These are phyloP conservation scores for Halocynthia roretzi DNA, from an alignment of 23 tunicate species.

Conservation along the genomic window DNA sequence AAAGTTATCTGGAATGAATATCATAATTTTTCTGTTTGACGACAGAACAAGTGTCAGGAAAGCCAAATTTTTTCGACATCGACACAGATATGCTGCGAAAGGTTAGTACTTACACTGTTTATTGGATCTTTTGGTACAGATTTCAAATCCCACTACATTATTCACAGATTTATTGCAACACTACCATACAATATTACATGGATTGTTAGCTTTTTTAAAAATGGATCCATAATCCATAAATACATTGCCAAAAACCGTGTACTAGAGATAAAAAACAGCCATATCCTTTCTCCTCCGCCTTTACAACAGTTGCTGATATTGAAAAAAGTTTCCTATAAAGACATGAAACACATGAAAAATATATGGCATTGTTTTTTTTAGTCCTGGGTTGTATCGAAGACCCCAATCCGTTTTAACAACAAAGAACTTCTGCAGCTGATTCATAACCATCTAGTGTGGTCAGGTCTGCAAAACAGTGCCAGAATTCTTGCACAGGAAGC, in stretches of 20 bases:
- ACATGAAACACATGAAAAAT: neutral
- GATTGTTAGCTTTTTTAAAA: too few relatives aligned
- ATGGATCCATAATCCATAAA: too few relatives aligned
- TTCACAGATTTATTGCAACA: neutral
- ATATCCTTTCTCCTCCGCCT: too few relatives aligned
- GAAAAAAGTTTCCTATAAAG: too few relatives aligned
- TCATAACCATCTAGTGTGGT: constrained; percentile 68
- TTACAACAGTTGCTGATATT: too few relatives aligned
- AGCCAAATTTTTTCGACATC: constrained; percentile 41
- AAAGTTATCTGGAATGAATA: neutral
- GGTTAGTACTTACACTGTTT: constrained; percentile 3
- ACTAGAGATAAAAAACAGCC: too few relatives aligned
- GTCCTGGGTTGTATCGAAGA: constrained; percentile 73
- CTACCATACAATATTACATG: too few relatives aligned
- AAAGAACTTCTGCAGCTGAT: constrained; percentile 72
- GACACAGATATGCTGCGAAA: constrained; percentile 63
- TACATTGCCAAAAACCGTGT: too few relatives aligned
- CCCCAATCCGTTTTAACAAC: constrained; percentile 70
- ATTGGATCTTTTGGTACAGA: neutral
- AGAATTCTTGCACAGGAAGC: constrained; percentile 52
- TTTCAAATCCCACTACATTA: neutral
- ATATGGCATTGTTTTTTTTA: neutral
- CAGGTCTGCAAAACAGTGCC: constrained; percentile 54
- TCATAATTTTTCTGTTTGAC: neutral
- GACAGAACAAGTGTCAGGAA: constrained; percentile 64